phyloP scores from a whole-genome alignment of 2,113 vertebrate species.

The Coryphaenoides rupestris region DNA sequence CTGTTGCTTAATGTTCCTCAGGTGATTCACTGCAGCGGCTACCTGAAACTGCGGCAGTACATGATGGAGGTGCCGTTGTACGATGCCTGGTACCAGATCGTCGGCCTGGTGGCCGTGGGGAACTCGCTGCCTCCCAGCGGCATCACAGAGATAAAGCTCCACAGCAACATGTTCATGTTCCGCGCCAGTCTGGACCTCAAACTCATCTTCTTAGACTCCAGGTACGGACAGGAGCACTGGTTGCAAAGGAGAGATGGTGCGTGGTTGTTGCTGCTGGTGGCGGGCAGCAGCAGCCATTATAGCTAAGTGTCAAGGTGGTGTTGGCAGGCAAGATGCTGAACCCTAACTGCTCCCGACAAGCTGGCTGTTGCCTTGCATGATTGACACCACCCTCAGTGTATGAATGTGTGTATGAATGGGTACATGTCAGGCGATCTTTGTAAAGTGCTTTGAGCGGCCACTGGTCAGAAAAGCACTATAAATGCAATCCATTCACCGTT shows the following conservation, averaged over 20 bases:
- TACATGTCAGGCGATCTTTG: no score
- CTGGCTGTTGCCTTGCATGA: background rate
- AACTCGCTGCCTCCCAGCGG: slow-evolving; percentile 90
- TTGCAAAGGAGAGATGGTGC: background rate
- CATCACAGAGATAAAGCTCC: slow-evolving; percentile 92
- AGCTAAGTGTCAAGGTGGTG: no score
- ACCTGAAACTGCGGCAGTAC: slow-evolving; percentile 89
- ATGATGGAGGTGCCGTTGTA: slow-evolving; percentile 85
- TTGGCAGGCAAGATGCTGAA: background rate
- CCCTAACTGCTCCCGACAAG: background rate
- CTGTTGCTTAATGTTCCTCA: slow-evolving; percentile 37
- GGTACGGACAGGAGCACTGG: slow-evolving; percentile 68
- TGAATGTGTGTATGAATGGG: background rate
- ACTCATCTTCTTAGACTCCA: slow-evolving; percentile 91
- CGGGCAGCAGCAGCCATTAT: no score
- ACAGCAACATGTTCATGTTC: slow-evolving; percentile 98
- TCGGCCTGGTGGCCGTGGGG: slow-evolving; percentile 90
- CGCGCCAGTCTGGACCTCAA: slow-evolving; percentile 91
- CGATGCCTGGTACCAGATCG: slow-evolving; percentile 88
- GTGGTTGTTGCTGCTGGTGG: no score
- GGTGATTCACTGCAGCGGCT: slow-evolving; percentile 96
- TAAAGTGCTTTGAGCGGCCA: no score
- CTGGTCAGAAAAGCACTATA: no score
- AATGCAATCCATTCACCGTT: no score
- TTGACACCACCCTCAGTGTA: no score